Percentiles rank a stretch among this genome's conserved stretches.
Evolutionary conservation across 2,888 invertebrate species (phyloP).

Genomic region (Piscicola geometra): DNA sequence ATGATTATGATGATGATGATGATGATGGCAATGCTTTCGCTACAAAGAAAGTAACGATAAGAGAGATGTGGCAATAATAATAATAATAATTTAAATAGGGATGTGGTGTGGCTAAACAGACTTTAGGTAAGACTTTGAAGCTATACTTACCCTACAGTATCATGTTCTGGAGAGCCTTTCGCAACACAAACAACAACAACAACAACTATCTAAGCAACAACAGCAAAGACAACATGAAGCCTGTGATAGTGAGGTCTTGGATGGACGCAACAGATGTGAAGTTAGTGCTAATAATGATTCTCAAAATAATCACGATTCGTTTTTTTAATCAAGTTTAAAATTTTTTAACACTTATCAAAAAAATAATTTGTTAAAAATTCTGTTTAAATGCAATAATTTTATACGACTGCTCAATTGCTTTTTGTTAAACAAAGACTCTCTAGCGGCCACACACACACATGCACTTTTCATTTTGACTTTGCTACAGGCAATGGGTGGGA

Average conservation of each 20-base stretch:
- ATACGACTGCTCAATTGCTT: too few species aligned
- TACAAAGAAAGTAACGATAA: too few species aligned
- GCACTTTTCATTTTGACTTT: neutral
- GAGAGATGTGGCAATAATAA: neutral
- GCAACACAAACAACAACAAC: too few species aligned
- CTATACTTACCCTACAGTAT: neutral
- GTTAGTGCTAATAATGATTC: too few species aligned
- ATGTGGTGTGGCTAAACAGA: neutral
- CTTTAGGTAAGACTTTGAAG: neutral
- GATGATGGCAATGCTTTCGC: conserved; percentile 4
- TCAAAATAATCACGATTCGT: too few species aligned
- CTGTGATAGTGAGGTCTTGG: neutral
- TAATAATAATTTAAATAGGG: too few species aligned
- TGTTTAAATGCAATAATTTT: too few species aligned
- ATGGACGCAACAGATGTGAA: neutral
- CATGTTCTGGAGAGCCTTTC: conserved; percentile 5
- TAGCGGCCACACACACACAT: too few species aligned
- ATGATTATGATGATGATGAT: conserved; percentile 12
- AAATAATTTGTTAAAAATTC: too few species aligned
- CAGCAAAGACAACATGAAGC: neutral
- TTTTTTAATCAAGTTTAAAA: too few species aligned
- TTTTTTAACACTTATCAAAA: too few species aligned
- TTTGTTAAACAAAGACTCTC: too few species aligned
- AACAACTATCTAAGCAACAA: neutral
- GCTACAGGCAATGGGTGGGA: neutral